phyloP scores from a whole-genome alignment of 2,888 invertebrate genomes.

The Stictocephala bisonia region DNA sequence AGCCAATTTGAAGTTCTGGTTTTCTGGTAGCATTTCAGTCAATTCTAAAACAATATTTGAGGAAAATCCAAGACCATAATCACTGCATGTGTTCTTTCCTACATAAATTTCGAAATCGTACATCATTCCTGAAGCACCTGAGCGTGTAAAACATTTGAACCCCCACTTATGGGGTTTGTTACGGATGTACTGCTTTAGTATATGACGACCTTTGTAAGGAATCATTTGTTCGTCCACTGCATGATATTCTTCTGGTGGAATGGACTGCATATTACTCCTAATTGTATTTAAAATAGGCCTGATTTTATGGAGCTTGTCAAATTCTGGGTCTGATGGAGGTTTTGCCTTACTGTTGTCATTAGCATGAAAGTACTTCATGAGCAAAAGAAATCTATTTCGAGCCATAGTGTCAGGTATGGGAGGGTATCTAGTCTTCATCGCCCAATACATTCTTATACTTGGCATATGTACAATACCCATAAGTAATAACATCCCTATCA shows the following conservation, averaged over 20 bases:
- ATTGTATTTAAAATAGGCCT: slow-evolving; percentile 52
- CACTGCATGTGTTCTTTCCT: slow-evolving; percentile 56
- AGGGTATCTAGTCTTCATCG: slow-evolving; percentile 39
- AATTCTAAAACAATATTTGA: slow-evolving; percentile 55
- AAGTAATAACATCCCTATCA: slow-evolving; percentile 27
- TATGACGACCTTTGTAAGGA: slow-evolving; percentile 58
- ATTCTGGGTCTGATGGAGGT: slow-evolving; percentile 44
- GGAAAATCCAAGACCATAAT: slow-evolving; percentile 56
- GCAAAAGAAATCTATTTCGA: slow-evolving; percentile 34
- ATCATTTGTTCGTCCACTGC: slow-evolving; percentile 60
- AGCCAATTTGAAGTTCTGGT: slow-evolving; percentile 51
- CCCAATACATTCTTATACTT: slow-evolving; percentile 43
- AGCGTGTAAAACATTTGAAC: slow-evolving; percentile 48
- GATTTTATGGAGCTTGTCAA: slow-evolving; percentile 54
- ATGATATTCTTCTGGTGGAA: slow-evolving; percentile 56
- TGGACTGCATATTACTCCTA: slow-evolving; percentile 44
- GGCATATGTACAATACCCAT: slow-evolving; percentile 43
- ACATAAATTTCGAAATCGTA: slow-evolving; percentile 59
- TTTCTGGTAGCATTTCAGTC: slow-evolving; percentile 43
- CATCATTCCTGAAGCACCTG: slow-evolving; percentile 55
- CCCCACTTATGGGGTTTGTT: slow-evolving; percentile 51
- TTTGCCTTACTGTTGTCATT: slow-evolving; percentile 39
- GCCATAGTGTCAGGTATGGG: slow-evolving; percentile 48
- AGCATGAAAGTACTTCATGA: slow-evolving; percentile 48
- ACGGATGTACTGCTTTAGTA: slow-evolving; percentile 49